Conservation (phyloP, 1,140 invertebrate genomes). For the Dendrolimus kikuchii region DNA sequence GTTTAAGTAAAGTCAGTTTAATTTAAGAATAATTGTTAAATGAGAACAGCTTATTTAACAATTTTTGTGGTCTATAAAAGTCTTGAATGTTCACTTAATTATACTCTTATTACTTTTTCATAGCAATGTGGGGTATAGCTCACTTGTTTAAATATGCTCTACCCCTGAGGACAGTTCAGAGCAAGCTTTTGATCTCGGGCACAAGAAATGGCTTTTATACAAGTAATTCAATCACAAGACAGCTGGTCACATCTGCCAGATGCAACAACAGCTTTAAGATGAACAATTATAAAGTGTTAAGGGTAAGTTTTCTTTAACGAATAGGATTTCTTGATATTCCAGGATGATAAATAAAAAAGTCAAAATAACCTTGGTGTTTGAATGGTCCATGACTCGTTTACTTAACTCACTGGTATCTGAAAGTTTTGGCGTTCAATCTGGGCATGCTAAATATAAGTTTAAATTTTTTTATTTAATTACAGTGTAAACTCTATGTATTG, state of each 20-base stretch:
- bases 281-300: constrained; percentile 22
- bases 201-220: constrained; percentile 17
- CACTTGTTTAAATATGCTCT: constrained; percentile 28
- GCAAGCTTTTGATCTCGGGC: constrained; percentile 18
- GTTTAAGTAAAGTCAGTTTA: no score
- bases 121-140: constrained; percentile 28
- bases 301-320: constrained; percentile 19
- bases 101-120: neutral
- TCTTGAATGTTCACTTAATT: constrained; percentile 1
- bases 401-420: no score
- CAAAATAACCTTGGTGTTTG: no score
- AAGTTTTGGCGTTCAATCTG: no score
- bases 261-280: constrained; percentile 14
- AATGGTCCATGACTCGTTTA: no score
- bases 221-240: constrained; percentile 21
- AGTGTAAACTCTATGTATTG: no score
- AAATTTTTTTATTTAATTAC: no score
- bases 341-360: no score
- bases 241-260: constrained; percentile 30
- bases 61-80: neutral
- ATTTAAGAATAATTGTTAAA: no score
- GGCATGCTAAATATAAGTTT: no score
- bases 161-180: constrained; percentile 20
- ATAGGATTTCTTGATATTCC: no score
- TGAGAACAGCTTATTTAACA: no score